These are phyloP conservation scores for Ochlodes sylvanus DNA, from an alignment of 2,888 invertebrate species.

Conservation along the genomic window DNA sequence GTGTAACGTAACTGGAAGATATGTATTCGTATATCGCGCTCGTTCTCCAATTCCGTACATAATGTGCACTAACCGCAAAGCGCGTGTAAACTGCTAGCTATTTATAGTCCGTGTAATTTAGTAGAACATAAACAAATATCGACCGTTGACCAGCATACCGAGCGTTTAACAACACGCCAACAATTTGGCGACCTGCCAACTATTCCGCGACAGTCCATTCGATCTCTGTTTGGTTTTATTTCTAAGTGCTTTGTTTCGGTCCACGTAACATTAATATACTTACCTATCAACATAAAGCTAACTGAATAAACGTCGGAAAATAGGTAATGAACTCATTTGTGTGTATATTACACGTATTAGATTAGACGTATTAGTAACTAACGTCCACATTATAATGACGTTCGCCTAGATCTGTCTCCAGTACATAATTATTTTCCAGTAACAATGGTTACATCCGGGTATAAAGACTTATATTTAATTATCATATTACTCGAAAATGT, in stretches of 20 bases:
- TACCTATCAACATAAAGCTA: not conserved
- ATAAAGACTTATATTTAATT: not conserved
- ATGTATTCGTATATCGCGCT: constrained; percentile 15
- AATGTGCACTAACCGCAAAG: constrained; percentile 30
- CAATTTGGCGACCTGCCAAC: constrained; percentile 74
- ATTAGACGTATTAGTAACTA: not conserved
- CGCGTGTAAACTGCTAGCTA: constrained; percentile 39
- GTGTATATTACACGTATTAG: not conserved
- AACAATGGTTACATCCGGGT: not conserved
- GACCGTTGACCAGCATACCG: constrained; percentile 75
- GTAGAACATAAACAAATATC: constrained; percentile 67
- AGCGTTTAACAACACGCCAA: constrained; percentile 72
- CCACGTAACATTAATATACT: constrained; percentile 10
- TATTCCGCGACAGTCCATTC: constrained; percentile 75
- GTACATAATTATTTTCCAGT: no score
- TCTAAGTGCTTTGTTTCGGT: constrained; percentile 21
- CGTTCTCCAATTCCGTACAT: constrained; percentile 11
- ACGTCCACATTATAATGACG: not conserved
- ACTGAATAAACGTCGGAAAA: not conserved
- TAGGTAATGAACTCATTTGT: not conserved
- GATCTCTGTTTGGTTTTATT: constrained; percentile 55
- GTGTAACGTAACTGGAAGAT: constrained; percentile 1
- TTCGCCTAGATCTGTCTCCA: no score
- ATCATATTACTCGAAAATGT: not conserved
- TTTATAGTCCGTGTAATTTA: constrained; percentile 47